Base-by-base conservation (phyloP, 2,888 invertebrate genomes). In the Liodrosophila aerea region DNA sequence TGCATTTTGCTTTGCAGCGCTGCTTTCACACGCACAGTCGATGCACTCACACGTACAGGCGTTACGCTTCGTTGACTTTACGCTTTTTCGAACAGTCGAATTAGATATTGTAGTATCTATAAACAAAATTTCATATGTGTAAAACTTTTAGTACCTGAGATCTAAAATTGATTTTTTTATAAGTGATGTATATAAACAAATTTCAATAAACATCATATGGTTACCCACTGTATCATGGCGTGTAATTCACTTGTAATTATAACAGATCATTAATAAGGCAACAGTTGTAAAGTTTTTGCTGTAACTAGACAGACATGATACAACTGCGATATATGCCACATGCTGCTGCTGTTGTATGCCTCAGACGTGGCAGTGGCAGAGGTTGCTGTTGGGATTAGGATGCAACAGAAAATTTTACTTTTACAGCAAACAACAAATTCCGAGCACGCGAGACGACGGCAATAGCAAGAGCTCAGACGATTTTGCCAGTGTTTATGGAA, bases 401-500 rank as follows among this genome's bases (percentile, higher is more conserved):
- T 75, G 69, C 81, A 70, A 71, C 50, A 47, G 7, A 53, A 57
- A 62, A 68, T 36, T 51, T 47, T 69, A 46, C 44, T 5, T 4
- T 22, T 22, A 43, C 27, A 30, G 13, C 29, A 52, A 22, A 40
- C 50, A 47, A 37, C 57, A 46, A 43, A 71, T 70, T 59, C 61
- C 59, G 36, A 39, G 60, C 63, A 71, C 51, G 50, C 57, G 39
- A 40, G 27, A 11, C 40, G 27, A 18, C n/a, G 43, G 29, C 36
- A 22, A 12, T 49, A 39, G 56, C 11, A 41, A 37, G 54, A 68
- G 72, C 65, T 77, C 85, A 80, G 80, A 80, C 80, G 68, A 66
- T 68, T 78, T 80, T 80, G 73, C 44, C 70, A 85, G 86, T 76
- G 78, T 87, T 85, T 86, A 80, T 86, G 73, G 85, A 82, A 85